phyloP scores from a whole-genome alignment of 2,797 vertebrate species.

The Tokudaia muenninki region DNA sequence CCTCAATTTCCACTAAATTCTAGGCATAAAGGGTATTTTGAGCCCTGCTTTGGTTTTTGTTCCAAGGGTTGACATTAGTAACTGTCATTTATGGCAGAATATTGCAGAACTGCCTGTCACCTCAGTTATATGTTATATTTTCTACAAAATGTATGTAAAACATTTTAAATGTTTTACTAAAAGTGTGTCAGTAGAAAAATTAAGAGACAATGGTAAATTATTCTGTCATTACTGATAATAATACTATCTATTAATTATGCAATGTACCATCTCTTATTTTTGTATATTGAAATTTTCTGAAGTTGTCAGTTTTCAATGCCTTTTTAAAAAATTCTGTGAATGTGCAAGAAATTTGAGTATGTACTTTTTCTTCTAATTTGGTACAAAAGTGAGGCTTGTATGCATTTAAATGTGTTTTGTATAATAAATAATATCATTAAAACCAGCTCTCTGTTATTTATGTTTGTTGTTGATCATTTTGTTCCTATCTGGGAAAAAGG shows the following conservation, averaged over 20 bases:
- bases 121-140: too few species aligned
- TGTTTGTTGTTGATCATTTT: slow-evolving; percentile 15
- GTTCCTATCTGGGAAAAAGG: slow-evolving; percentile 4
- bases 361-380: background rate
- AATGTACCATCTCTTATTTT: slow-evolving; percentile 13
- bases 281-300: background rate
- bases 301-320: background rate
- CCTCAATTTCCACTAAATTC: slow-evolving; percentile 40
- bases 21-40: background rate
- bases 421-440: background rate
- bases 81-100: too few species aligned
- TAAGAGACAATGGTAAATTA: background rate
- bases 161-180: too few species aligned
- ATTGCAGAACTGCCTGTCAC: too few species aligned
- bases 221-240: slow-evolving; percentile 14
- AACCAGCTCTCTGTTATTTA: background rate
- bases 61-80: background rate
- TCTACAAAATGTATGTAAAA: too few species aligned
- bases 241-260: background rate
- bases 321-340: slow-evolving; percentile 29
- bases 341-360: background rate
- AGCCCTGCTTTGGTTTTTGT: background rate
- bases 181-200: background rate
- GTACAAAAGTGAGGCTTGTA: background rate
- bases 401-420: background rate